Evolutionary conservation across 2,113 vertebrate genomes (phyloP).

Genomic region (Dipodomys stephensi): DNA sequence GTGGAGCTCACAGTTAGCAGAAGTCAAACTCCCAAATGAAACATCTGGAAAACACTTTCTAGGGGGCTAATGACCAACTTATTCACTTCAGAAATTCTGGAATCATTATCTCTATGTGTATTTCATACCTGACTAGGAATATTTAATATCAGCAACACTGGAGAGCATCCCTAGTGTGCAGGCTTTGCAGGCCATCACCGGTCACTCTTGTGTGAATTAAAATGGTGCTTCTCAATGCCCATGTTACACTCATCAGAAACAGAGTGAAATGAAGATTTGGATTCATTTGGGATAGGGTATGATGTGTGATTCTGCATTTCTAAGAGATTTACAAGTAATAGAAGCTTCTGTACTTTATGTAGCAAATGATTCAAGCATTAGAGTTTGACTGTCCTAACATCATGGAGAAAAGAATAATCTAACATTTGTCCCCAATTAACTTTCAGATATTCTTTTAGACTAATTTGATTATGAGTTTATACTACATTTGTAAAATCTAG

Average conservation of each 20-base stretch:
- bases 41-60: not conserved
- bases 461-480: constrained; percentile 34
- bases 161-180: not conserved
- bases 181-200: not conserved
- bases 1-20: not conserved
- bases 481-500: constrained; percentile 40
- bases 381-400: not conserved
- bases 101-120: not conserved
- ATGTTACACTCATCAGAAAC: not conserved
- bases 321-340: not conserved
- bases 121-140: constrained; percentile 18
- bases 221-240: not conserved
- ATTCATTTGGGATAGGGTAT: not conserved
- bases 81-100: constrained; percentile 50
- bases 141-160: not conserved
- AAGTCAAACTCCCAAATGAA: not conserved
- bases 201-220: not conserved
- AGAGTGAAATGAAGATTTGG: not conserved
- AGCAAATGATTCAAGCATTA: not conserved
- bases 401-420: not conserved
- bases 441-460: constrained; percentile 29
- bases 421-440: constrained; percentile 5
- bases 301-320: not conserved
- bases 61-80: not conserved
- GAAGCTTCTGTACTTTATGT: not conserved